Conservation (phyloP, 2,888 invertebrate genomes). For the Dryocosmus kuriphilus region DNA sequence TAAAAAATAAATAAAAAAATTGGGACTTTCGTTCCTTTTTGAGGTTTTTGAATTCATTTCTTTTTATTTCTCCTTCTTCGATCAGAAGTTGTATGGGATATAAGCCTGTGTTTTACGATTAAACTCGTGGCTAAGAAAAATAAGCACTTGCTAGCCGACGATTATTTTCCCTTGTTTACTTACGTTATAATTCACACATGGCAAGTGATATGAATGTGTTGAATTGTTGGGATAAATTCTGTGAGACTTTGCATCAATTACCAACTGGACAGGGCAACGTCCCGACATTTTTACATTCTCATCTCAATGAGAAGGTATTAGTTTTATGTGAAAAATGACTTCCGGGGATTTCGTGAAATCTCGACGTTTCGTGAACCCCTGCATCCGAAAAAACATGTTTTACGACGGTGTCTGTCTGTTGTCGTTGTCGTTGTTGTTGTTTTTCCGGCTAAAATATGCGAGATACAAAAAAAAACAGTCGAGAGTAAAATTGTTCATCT, state of each 20-base stretch:
- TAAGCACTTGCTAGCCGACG: neutral
- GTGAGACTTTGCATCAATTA: slow-evolving; percentile 16
- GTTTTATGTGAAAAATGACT: no score
- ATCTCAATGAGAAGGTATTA: no score
- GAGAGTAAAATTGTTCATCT: no score
- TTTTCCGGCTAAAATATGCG: no score
- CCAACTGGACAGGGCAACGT: slow-evolving; percentile 8
- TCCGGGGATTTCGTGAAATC: no score
- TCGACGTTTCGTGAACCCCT: no score
- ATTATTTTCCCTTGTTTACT: slow-evolving; percentile 2
- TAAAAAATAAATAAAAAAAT: neutral
- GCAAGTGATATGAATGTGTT: neutral
- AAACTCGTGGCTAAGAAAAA: neutral
- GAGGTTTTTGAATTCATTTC: neutral
- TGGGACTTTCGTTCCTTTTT: neutral
- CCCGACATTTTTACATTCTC: no score
- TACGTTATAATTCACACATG: slow-evolving; percentile 7
- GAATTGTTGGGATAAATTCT: neutral
- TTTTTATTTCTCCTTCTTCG: neutral
- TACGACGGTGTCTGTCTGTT: no score
- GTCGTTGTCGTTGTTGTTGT: no score
- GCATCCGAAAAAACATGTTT: no score
- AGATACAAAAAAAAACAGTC: no score
- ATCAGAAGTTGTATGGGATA: neutral
- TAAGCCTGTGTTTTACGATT: neutral